Evolutionary conservation across 2,797 vertebrate species (phyloP).

Genomic region (Yasuhikotakia modesta): DNA sequence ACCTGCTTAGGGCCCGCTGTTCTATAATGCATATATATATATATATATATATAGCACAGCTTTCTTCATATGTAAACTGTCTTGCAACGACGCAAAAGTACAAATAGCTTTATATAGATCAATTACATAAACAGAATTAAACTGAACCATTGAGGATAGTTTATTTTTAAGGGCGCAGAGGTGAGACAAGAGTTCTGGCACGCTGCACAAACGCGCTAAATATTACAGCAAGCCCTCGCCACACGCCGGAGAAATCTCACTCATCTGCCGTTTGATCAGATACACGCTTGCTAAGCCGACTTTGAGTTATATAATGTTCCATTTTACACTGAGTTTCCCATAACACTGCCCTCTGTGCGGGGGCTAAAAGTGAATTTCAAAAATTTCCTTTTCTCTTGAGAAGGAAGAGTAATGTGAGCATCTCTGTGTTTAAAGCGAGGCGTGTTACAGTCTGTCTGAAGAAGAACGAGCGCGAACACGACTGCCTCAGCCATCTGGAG

Average conservation of each 20-base stretch:
- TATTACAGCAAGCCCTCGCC: not conserved
- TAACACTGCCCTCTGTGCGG: not conserved
- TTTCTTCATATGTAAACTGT: too few species aligned
- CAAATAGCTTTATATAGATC: too few species aligned
- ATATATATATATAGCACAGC: too few species aligned
- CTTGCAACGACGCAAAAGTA: too few species aligned
- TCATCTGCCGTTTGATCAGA: not conserved
- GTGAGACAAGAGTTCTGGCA: not conserved
- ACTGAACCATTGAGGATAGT: not conserved
- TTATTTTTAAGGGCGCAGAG: not conserved
- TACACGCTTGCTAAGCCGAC: not conserved
- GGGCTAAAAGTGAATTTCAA: not conserved
- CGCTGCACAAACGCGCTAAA: not conserved
- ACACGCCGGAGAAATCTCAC: not conserved
- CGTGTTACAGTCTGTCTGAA: not conserved
- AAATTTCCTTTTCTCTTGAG: not conserved
- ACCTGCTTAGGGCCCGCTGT: too few species aligned
- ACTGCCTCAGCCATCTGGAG: slow-evolving; percentile 64
- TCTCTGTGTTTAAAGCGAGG: slow-evolving; percentile 16
- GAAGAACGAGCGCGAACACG: slow-evolving; percentile 26
- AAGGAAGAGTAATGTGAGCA: slow-evolving; percentile 52
- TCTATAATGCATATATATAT: too few species aligned
- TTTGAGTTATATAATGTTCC: not conserved
- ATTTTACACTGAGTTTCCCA: not conserved
- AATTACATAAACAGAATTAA: too few species aligned